Conservation (phyloP, 2,113 vertebrate genomes). For the Entomyzon cyanotis region DNA sequence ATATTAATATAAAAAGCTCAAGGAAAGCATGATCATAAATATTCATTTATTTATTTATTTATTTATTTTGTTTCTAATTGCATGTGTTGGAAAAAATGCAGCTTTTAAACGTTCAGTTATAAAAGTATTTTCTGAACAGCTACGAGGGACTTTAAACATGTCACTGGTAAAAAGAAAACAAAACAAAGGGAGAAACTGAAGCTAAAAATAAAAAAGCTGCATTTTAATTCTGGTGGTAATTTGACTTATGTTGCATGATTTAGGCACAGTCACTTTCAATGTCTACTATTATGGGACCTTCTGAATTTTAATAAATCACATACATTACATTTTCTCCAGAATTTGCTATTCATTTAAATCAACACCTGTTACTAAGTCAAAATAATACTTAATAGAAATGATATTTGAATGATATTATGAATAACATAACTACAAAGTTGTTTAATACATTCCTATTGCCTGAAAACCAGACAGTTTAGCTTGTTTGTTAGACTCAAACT, state of each 20-base stretch:
- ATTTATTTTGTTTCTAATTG: background rate
- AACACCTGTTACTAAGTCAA: background rate
- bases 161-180: background rate
- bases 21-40: background rate
- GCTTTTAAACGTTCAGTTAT: background rate
- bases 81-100: background rate
- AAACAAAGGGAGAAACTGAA: background rate
- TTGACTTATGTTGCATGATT: background rate
- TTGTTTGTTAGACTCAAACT: background rate
- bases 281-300: background rate
- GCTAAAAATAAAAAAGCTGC: background rate
- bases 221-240: background rate
- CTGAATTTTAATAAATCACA: background rate
- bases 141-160: background rate
- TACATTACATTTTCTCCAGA: background rate
- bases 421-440: background rate
- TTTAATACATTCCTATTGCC: background rate
- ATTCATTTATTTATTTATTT: background rate
- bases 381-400: background rate
- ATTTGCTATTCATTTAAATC: background rate
- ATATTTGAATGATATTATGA: background rate
- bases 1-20: background rate
- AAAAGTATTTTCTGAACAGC: background rate
- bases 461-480: background rate
- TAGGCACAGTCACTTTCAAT: background rate